A percentile compares a stretch with the other conserved stretches of the same genome.
These are phyloP conservation scores for Callionymus lyra DNA, from an alignment of 2,113 vertebrate species.

Conservation along the genomic window DNA sequence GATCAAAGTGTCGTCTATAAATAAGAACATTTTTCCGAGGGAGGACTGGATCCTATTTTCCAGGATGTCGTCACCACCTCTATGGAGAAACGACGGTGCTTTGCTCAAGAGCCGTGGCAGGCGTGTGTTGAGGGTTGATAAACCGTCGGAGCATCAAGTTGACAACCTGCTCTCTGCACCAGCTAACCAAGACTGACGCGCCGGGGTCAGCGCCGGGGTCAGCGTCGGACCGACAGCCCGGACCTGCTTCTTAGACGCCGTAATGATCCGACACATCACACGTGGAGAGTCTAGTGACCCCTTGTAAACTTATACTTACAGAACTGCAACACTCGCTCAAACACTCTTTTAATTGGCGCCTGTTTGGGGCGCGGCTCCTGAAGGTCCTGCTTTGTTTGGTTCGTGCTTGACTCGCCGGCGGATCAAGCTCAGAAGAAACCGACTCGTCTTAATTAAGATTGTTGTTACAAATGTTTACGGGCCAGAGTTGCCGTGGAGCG, in stretches of 20 bases:
- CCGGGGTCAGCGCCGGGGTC: conserved; percentile 38
- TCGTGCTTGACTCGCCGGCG: conserved; percentile 63
- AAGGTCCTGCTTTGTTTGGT: conserved; percentile 59
- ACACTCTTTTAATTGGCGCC: conserved; percentile 70
- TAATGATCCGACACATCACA: conserved; percentile 70
- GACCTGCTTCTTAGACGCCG: conserved; percentile 57
- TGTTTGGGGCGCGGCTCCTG: conserved; percentile 56
- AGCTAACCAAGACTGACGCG: conserved; percentile 28
- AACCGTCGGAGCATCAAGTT: conserved; percentile 36
- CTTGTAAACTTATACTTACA: conserved; percentile 73
- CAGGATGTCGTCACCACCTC: too few species aligned
- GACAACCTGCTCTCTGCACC: conserved; percentile 43
- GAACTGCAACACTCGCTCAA: conserved; percentile 71
- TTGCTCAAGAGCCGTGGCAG: conserved; percentile 5
- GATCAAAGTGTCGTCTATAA: too few species aligned
- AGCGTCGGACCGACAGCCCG: too few species aligned
- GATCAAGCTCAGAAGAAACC: conserved; percentile 58
- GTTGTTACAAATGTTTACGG: conserved; percentile 44
- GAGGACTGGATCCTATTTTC: too few species aligned
- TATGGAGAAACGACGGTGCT: too few species aligned
- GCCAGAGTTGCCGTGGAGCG: conserved; percentile 8
- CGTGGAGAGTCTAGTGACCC: conserved; percentile 69
- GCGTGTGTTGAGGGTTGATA: conserved; percentile 26
- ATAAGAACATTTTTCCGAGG: too few species aligned
- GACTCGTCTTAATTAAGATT: conserved; percentile 64